Evolutionary conservation across 23 tunicate species (phyloP).

Genomic region (Styela plicata): DNA sequence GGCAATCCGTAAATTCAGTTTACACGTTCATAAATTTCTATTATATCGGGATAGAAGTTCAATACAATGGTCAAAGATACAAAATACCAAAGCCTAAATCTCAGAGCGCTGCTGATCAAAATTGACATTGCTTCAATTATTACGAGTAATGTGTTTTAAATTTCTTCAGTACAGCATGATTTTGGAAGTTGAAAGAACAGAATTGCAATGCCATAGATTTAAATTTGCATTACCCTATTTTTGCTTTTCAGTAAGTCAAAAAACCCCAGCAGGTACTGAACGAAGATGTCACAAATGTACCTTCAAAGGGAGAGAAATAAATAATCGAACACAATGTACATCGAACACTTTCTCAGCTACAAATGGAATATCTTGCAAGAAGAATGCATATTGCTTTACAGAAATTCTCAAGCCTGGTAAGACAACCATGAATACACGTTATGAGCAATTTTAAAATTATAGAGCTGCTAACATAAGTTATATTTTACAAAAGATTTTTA

Average conservation of each 20-base stretch:
- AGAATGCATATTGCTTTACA: not conserved
- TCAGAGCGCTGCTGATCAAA: too few relatives aligned
- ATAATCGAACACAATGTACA: not conserved
- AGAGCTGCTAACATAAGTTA: not conserved
- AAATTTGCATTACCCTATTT: not conserved
- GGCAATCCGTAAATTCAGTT: too few relatives aligned
- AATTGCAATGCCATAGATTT: not conserved
- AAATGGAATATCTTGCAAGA: not conserved
- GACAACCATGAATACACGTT: not conserved
- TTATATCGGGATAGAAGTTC: too few relatives aligned
- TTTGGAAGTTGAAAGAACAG: not conserved
- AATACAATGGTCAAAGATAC: too few relatives aligned
- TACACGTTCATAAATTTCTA: too few relatives aligned
- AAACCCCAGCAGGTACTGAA: too few relatives aligned
- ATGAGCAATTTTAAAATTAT: not conserved
- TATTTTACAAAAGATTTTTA: too few relatives aligned
- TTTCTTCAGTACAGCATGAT: not conserved
- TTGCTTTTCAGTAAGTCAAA: not conserved
- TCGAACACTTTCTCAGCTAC: not conserved
- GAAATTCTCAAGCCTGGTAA: not conserved
- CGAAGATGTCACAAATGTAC: too few relatives aligned
- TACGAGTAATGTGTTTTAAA: too few relatives aligned
- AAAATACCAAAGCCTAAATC: too few relatives aligned
- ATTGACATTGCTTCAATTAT: too few relatives aligned
- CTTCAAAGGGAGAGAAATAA: not conserved